phyloP scores from a whole-genome alignment of 2,888 invertebrate species.

The Cepaea hortensis region DNA sequence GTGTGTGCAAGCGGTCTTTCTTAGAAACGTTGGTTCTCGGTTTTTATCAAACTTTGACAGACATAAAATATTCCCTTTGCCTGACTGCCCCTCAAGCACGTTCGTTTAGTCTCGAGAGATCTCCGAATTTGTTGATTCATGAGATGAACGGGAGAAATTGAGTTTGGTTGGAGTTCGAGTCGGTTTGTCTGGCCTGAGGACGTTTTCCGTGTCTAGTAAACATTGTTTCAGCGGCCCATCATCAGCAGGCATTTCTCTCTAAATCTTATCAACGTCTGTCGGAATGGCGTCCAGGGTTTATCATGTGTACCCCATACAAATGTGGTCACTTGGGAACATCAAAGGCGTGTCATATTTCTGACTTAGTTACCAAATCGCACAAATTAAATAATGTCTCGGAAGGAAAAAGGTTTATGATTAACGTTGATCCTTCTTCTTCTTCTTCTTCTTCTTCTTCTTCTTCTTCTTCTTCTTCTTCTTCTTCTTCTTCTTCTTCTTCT shows the following conservation, averaged over 20 bases:
- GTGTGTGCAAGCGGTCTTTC: no score
- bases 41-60: no score
- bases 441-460: constrained; percentile 1
- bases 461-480: constrained; percentile 6
- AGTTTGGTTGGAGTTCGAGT: not conserved
- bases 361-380: not conserved
- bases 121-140: not conserved
- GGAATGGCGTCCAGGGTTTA: not conserved
- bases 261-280: constrained; percentile 5
- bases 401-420: no score
- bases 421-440: not conserved
- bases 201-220: not conserved
- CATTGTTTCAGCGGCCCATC: not conserved
- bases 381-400: not conserved
- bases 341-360: not conserved
- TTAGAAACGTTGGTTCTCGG: no score
- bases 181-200: not conserved
- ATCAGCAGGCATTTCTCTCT: not conserved
- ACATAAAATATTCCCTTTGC: no score
- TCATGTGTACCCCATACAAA: not conserved
- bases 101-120: no score
- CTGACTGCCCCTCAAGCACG: no score
- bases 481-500: not conserved
- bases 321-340: not conserved
- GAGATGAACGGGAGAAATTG: not conserved